These are phyloP conservation scores for Caenorhabditis sp. DNA, from an alignment of 2,888 invertebrate species.

Conservation along the genomic window DNA sequence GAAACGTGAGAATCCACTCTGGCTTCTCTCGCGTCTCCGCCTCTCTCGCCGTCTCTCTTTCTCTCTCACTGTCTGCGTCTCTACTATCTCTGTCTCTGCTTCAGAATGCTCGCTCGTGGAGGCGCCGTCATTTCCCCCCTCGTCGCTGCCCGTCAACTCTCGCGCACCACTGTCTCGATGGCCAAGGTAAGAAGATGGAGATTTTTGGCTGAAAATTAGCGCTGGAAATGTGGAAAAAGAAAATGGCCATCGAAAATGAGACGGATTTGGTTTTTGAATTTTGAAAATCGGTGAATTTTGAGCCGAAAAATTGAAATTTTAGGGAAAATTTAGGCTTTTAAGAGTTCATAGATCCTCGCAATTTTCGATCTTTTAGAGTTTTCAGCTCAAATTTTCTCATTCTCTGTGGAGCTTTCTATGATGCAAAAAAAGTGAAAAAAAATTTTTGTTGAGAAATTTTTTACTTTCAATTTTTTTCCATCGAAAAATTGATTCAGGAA, in stretches of 20 bases:
- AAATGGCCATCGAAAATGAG: too few species aligned
- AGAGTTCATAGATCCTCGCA: too few species aligned
- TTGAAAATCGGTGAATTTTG: not conserved
- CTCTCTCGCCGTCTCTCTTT: not conserved
- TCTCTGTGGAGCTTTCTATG: too few species aligned
- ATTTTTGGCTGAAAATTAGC: too few species aligned
- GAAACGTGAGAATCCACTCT: constrained; percentile 29
- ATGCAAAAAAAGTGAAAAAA: not conserved
- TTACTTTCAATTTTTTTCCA: too few species aligned
- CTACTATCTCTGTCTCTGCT: constrained; percentile 16
- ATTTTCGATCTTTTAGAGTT: too few species aligned
- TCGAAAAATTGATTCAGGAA: too few species aligned
- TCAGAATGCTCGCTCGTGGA: constrained; percentile 62
- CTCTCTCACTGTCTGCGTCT: constrained; percentile 13
- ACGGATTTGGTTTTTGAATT: not conserved
- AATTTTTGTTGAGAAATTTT: too few species aligned
- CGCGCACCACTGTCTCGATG: constrained; percentile 63
- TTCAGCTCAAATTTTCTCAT: too few species aligned
- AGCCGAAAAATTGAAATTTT: not conserved
- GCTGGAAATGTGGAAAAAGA: too few species aligned
- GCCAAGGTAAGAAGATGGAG: constrained; percentile 50
- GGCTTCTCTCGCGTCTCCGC: constrained; percentile 1
- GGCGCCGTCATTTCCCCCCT: constrained; percentile 52
- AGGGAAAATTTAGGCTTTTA: not conserved
- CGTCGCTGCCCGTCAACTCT: constrained; percentile 45